Conservation (phyloP, 2,113 vertebrate species). For the Macquaria ambigua region DNA sequence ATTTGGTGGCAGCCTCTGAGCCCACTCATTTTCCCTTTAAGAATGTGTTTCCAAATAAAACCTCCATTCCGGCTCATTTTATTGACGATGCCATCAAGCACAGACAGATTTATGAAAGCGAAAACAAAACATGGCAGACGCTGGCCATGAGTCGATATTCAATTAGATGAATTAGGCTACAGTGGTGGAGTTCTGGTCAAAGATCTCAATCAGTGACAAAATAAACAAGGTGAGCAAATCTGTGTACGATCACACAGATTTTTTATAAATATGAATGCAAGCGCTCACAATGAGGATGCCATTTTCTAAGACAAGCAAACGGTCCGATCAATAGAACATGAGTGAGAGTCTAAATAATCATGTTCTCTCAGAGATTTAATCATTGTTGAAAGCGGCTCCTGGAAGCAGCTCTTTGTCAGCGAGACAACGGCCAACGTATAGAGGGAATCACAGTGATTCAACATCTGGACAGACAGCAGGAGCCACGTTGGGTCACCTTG, state of each 20-base stretch:
- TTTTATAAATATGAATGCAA: neutral
- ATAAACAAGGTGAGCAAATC: neutral
- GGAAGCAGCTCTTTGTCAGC: constrained; percentile 34
- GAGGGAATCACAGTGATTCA: constrained; percentile 42
- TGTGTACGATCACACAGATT: neutral
- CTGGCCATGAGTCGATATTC: constrained; percentile 37
- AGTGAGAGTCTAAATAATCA: constrained; percentile 42
- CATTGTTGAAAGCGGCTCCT: constrained; percentile 47
- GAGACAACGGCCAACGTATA: constrained; percentile 36
- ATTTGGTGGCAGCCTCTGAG: neutral
- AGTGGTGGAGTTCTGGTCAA: constrained; percentile 11
- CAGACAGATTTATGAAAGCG: constrained; percentile 47
- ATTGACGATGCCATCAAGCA: constrained; percentile 1
- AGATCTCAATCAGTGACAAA: constrained; percentile 46
- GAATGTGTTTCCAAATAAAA: neutral
- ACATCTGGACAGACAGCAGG: constrained; percentile 66
- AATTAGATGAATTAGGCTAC: constrained; percentile 39
- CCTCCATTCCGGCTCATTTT: neutral
- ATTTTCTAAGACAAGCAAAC: neutral
- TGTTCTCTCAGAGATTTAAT: constrained; percentile 47
- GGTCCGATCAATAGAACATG: constrained; percentile 39
- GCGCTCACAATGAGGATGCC: no score
- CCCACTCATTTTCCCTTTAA: neutral
- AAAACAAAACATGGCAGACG: constrained; percentile 4
- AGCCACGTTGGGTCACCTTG: constrained; percentile 69